Evolutionary conservation across 2,797 vertebrate genomes (phyloP).

Genomic region (Macrochelys suwanniensis): DNA sequence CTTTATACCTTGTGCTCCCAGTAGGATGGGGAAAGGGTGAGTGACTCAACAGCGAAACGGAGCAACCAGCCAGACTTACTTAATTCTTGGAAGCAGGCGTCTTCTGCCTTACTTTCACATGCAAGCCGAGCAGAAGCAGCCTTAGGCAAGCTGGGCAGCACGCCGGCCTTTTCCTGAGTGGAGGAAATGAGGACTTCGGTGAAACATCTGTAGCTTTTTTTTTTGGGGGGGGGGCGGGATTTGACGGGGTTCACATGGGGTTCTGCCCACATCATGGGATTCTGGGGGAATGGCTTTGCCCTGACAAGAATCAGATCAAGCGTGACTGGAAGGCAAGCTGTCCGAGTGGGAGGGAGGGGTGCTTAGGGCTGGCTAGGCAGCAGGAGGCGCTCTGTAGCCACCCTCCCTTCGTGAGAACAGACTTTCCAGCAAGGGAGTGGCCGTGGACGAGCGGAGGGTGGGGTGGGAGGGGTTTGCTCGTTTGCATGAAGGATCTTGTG

Average conservation of each 20-base stretch:
- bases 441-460: background rate
- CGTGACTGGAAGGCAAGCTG: background rate
- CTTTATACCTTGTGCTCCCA: background rate
- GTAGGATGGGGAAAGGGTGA: background rate
- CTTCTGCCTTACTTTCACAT: background rate
- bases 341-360: background rate
- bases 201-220: background rate
- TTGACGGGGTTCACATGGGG: background rate
- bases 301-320: too few relatives aligned
- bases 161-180: background rate
- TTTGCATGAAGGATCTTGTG: background rate
- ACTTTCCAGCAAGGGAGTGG: background rate
- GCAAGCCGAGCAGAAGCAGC: background rate
- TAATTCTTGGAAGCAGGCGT: background rate
- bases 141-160: background rate
- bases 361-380: background rate
- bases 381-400: background rate
- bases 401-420: background rate
- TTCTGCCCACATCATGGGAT: too few relatives aligned
- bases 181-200: background rate
- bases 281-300: background rate
- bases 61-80: background rate
- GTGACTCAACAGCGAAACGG: background rate
- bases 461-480: too few relatives aligned
- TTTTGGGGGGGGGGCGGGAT: rapidly evolving